Conservation (phyloP, 1,140 invertebrate genomes). For the Nylanderia fulva region DNA sequence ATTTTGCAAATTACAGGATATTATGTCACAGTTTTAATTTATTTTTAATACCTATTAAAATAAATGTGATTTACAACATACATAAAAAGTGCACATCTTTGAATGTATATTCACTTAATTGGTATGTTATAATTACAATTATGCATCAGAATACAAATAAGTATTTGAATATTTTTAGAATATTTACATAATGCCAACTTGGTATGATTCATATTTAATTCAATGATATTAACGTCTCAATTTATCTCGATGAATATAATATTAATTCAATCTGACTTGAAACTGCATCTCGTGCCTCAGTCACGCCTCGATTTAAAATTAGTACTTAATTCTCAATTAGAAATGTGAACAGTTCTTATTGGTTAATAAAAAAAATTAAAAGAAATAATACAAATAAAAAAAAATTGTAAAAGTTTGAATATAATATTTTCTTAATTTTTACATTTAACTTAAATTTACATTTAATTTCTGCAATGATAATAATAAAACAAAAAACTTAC, state of each 20-base stretch:
- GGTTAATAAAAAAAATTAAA: background rate
- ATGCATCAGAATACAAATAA: background rate
- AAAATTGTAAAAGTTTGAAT: background rate
- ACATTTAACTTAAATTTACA: too few species aligned
- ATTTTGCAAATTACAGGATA: background rate
- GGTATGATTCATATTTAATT: background rate
- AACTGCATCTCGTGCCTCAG: background rate
- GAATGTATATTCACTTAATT: background rate
- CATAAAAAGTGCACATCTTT: too few species aligned
- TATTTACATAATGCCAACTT: conserved; percentile 1
- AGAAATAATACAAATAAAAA: background rate
- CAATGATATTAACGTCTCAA: background rate
- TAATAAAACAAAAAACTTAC: conserved; percentile 86
- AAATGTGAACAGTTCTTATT: background rate
- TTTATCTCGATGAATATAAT: background rate
- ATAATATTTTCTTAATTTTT: conserved; percentile 19
- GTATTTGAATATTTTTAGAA: conserved; percentile 14
- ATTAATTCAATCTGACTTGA: conserved; percentile 18
- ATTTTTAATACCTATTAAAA: background rate
- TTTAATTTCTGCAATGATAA: conserved; percentile 6
- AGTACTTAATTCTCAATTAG: conserved; percentile 14
- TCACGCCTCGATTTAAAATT: background rate
- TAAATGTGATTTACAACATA: background rate
- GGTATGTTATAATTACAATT: background rate
- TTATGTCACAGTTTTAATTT: background rate